Conservation (phyloP, 2,888 invertebrate genomes). For the Amphipoea oculea region DNA sequence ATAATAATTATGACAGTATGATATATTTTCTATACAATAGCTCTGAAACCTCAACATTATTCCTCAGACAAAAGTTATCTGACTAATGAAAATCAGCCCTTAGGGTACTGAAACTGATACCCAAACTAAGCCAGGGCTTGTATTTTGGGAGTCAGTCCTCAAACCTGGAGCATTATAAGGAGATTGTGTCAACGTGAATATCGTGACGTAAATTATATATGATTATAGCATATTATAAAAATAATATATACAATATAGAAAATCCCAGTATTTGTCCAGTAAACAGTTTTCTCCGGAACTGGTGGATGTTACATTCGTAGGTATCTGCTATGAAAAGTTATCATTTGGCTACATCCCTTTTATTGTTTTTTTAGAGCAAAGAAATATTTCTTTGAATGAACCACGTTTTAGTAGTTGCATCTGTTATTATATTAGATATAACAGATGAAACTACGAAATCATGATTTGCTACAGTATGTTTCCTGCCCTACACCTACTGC, state of each 20-base stretch:
- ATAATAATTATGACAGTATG: background rate
- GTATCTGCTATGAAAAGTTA: too few relatives aligned
- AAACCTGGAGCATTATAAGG: too few relatives aligned
- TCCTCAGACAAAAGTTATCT: background rate
- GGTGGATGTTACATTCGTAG: too few relatives aligned
- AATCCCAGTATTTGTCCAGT: too few relatives aligned
- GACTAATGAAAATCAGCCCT: background rate
- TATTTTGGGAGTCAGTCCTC: background rate
- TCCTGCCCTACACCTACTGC: background rate
- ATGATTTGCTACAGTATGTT: slow-evolving; percentile 15
- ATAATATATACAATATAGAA: too few relatives aligned
- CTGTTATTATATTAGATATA: background rate
- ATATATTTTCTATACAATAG: background rate
- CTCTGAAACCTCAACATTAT: background rate
- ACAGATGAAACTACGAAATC: background rate
- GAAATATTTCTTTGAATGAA: background rate
- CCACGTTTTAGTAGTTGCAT: background rate
- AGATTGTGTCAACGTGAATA: too few relatives aligned
- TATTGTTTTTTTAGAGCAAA: too few relatives aligned
- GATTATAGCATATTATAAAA: too few relatives aligned
- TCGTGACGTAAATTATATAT: too few relatives aligned
- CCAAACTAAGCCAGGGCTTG: background rate
- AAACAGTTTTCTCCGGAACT: too few relatives aligned
- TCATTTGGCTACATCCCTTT: too few relatives aligned
- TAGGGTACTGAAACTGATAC: background rate